These are phyloP conservation scores for Notarius quadriscutis DNA, from an alignment of 2,113 vertebrate species.

Conservation along the genomic window DNA sequence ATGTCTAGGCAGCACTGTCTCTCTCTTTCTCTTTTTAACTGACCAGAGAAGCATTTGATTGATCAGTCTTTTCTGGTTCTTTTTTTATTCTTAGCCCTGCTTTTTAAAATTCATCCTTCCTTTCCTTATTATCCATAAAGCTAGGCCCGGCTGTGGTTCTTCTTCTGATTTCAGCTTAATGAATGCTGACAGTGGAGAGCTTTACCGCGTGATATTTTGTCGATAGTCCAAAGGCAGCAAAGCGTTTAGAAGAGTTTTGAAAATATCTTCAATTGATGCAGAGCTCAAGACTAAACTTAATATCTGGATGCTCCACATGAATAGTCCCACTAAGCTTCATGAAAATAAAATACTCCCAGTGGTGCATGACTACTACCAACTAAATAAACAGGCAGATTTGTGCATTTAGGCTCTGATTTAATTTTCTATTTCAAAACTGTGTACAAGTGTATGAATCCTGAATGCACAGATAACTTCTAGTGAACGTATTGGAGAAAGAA, in stretches of 20 bases:
- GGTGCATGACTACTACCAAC: not conserved
- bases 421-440: slow-evolving; percentile 5
- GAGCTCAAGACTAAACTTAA: not conserved
- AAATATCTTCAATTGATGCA: not conserved
- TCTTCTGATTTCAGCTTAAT: slow-evolving; percentile 3
- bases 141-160: not conserved
- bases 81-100: not conserved
- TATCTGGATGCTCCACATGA: slow-evolving; percentile 15
- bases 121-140: not conserved
- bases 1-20: not conserved
- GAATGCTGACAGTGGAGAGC: slow-evolving; percentile 4
- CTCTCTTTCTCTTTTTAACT: not conserved
- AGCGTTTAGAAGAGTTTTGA: not conserved
- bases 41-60: not conserved
- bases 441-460: not conserved
- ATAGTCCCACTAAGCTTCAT: slow-evolving; percentile 18
- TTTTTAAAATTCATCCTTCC: not conserved
- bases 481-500: not conserved
- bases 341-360: not conserved
- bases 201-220: not conserved
- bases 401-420: not conserved
- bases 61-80: not conserved
- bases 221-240: not conserved
- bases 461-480: not conserved
- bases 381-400: slow-evolving; percentile 4